Conservation (phyloP, 2,797 vertebrate genomes). For the Streptopelia turtur region DNA sequence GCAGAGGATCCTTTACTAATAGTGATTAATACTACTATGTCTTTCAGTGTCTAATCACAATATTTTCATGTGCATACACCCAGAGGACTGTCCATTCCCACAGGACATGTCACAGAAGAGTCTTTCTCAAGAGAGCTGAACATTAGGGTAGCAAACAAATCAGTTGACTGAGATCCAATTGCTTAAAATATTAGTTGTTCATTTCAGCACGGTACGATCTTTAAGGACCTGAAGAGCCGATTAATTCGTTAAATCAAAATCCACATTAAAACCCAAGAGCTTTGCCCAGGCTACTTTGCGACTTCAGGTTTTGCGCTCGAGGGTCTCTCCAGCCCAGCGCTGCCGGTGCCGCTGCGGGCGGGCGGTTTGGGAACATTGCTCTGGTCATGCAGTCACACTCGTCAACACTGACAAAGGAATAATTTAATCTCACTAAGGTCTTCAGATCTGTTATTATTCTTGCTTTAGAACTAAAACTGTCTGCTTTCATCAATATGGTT, state of each 20-base stretch:
- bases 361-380: neutral
- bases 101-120: neutral
- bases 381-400: neutral
- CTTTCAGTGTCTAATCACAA: neutral
- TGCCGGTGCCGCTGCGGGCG: neutral
- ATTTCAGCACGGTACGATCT: neutral
- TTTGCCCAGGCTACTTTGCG: neutral
- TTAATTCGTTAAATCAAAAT: constrained; percentile 1
- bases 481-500: neutral
- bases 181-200: neutral
- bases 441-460: neutral
- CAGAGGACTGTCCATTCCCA: neutral
- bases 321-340: neutral
- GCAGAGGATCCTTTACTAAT: neutral
- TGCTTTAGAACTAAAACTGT: neutral
- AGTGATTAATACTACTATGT: neutral
- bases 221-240: neutral
- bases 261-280: neutral
- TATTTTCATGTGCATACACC: neutral
- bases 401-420: neutral
- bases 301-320: neutral
- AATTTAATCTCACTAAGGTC: neutral
- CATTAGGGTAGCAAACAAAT: neutral
- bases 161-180: neutral
- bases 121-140: neutral